Percentiles rank a stretch among this genome's conserved stretches.
Evolutionary conservation across 1,140 invertebrate genomes (phyloP).

Genomic region (Chymomyza costata): DNA sequence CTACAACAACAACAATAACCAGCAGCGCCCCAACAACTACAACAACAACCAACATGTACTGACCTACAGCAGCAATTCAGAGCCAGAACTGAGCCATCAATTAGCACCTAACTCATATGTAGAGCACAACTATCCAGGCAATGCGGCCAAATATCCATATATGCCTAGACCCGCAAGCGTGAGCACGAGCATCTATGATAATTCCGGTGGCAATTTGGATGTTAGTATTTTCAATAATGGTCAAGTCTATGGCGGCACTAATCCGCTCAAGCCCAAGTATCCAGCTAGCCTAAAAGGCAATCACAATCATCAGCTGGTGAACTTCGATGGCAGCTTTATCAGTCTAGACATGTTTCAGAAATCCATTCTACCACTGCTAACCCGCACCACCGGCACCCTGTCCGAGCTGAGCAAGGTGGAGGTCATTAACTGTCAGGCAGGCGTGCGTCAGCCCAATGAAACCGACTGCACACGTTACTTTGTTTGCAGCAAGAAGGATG

Average conservation of each 20-base stretch:
- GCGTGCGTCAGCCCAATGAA: slow-evolving; percentile 75
- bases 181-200: slow-evolving; percentile 55
- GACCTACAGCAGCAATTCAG: slow-evolving; percentile 55
- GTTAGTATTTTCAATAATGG: slow-evolving; percentile 41
- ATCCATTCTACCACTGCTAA: slow-evolving; percentile 61
- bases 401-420: slow-evolving; percentile 62
- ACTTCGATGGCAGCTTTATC: slow-evolving; percentile 71
- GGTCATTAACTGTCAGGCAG: slow-evolving; percentile 75
- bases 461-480: slow-evolving; percentile 78
- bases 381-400: slow-evolving; percentile 23
- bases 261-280: slow-evolving; percentile 25
- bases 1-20: slow-evolving; percentile 15
- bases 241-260: slow-evolving; percentile 1
- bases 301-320: slow-evolving; percentile 48
- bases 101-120: slow-evolving; percentile 60
- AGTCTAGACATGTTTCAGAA: slow-evolving; percentile 66
- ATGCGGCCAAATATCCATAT: slow-evolving; percentile 7
- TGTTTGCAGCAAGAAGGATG: slow-evolving; percentile 75
- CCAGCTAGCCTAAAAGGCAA: background rate
- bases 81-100: slow-evolving; percentile 41
- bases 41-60: slow-evolving; percentile 46
- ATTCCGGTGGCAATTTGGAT: slow-evolving; percentile 47
- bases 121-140: slow-evolving; percentile 38
- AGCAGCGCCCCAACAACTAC: slow-evolving; percentile 14
- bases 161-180: slow-evolving; percentile 40